Conservation (phyloP, 2,797 vertebrate genomes). For the Linurgus olivaceus region DNA sequence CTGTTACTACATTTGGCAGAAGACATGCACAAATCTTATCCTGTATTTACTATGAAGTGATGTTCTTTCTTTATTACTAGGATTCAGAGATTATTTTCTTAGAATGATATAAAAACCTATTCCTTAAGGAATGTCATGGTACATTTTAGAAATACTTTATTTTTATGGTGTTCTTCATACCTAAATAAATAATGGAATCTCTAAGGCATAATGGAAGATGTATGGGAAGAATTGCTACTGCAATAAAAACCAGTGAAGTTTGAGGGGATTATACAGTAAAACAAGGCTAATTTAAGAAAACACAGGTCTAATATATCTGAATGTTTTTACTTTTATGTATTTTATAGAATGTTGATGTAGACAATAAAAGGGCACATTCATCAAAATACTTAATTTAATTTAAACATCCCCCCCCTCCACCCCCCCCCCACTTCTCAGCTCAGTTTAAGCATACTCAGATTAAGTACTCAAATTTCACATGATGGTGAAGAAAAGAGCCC, state of each 20-base stretch:
- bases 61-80: neutral
- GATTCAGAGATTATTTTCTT: constrained; percentile 22
- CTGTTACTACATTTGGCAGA: constrained; percentile 2
- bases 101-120: neutral
- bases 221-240: neutral
- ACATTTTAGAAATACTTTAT: neutral
- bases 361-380: constrained; percentile 23
- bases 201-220: neutral
- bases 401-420: neutral
- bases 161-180: neutral
- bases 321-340: constrained; percentile 38
- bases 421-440: accelerated
- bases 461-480: constrained; percentile 3
- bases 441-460: neutral
- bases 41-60: neutral
- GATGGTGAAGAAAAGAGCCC: constrained; percentile 45
- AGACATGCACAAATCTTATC: neutral
- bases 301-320: neutral
- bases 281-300: neutral
- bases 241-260: neutral
- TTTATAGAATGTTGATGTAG: constrained; percentile 40
- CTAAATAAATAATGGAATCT: neutral
- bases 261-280: neutral
- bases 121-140: neutral
- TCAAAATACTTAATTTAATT: constrained; percentile 5